A percentile compares a stretch with the other conserved stretches of the same genome.
Evolutionary conservation across 2,113 vertebrate species (phyloP).

Genomic region (Lagenorhynchus albirostris): DNA sequence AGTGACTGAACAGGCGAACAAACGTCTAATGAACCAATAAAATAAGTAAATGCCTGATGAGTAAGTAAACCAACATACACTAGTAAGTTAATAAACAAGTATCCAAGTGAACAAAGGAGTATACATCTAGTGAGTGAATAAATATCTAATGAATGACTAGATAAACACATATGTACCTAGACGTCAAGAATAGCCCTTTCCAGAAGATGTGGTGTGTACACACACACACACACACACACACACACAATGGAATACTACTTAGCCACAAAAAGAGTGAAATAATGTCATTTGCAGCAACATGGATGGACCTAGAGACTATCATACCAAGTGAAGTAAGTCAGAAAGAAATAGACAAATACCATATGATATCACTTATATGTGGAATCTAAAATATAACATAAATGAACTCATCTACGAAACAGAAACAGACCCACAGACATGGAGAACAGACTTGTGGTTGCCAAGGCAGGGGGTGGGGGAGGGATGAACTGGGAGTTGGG

Average conservation of each 20-base stretch:
- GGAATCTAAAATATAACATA: background rate
- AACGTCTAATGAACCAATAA: background rate
- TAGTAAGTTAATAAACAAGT: background rate
- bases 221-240: no score
- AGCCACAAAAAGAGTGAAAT: background rate
- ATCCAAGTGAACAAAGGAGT: fast-evolving
- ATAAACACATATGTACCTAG: fast-evolving
- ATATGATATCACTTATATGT: background rate
- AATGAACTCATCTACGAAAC: background rate
- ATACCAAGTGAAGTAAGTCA: background rate
- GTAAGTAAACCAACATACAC: background rate
- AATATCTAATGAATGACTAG: fast-evolving
- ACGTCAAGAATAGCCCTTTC: background rate
- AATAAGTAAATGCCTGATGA: no score
- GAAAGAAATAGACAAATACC: background rate
- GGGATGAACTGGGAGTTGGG: background rate
- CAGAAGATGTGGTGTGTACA: background rate
- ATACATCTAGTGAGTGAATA: no score
- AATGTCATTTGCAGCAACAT: background rate
- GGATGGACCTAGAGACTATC: background rate
- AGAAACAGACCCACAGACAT: background rate
- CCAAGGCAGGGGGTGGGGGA: background rate
- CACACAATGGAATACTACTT: background rate
- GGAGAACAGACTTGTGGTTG: background rate
- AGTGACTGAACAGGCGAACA: fast-evolving